Evolutionary conservation across 92 coral and sea anemone genomes (phyloP).

Genomic region (Paragorgia papillata): DNA sequence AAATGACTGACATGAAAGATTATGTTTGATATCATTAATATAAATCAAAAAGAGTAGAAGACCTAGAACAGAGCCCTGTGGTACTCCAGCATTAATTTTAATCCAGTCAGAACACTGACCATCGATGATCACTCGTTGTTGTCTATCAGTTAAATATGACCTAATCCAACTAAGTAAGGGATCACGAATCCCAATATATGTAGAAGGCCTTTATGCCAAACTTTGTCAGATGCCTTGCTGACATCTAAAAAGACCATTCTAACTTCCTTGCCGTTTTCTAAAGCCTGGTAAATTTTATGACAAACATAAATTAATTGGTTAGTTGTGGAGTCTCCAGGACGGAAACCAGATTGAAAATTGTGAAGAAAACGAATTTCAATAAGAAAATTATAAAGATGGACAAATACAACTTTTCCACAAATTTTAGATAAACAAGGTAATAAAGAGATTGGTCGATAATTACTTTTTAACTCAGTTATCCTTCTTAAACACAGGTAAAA

Average conservation of each 20-base stretch:
- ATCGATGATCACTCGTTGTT: conserved; percentile 49
- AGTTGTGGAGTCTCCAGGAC: conserved; percentile 46
- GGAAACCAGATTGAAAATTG: conserved; percentile 16
- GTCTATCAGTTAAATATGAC: too few species aligned
- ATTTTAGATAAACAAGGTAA: conserved; percentile 49
- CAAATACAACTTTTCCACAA: too few species aligned
- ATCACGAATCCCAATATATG: conserved; percentile 34
- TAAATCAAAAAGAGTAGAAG: conserved; percentile 38
- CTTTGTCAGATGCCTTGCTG: conserved; percentile 54
- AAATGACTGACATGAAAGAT: conserved; percentile 5
- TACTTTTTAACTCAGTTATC: not conserved
- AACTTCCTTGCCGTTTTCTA: conserved; percentile 56
- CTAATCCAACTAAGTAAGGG: conserved; percentile 47
- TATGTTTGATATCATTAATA: conserved; percentile 37
- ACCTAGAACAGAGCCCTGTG: conserved; percentile 31
- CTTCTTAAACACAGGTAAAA: conserved; percentile 28
- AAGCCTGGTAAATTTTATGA: conserved; percentile 46
- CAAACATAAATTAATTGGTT: conserved; percentile 47
- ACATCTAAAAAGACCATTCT: conserved; percentile 55
- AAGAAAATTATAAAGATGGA: conserved; percentile 19
- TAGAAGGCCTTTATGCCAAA: conserved; percentile 56
- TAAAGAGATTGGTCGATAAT: conserved; percentile 3
- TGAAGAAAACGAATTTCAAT: conserved; percentile 48
- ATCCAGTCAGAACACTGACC: conserved; percentile 49
- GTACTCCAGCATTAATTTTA: conserved; percentile 39